These are phyloP conservation scores for Lutjanus argentimaculatus DNA, from an alignment of 2,797 vertebrate genomes.

Conservation along the genomic window DNA sequence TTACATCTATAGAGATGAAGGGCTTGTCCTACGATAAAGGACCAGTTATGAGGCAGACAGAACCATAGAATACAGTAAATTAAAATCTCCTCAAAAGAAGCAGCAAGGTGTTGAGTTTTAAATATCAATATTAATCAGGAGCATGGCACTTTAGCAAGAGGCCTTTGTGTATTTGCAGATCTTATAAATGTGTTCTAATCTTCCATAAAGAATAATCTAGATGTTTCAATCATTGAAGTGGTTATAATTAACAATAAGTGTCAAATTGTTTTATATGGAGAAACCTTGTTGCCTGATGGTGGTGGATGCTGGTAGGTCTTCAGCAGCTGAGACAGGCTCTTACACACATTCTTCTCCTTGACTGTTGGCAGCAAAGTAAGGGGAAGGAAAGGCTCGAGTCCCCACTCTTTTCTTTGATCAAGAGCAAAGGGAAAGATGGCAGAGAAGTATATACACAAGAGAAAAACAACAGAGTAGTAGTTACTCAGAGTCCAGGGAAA, in stretches of 20 bases:
- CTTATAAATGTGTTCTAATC: conserved; percentile 1
- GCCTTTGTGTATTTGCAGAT: neutral
- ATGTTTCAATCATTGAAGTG: conserved; percentile 14
- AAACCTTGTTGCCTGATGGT: conserved; percentile 94
- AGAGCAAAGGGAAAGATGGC: conserved; percentile 53
- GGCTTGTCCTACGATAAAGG: conserved; percentile 38
- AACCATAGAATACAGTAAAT: conserved; percentile 36
- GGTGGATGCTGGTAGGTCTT: conserved; percentile 97
- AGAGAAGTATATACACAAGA: conserved; percentile 14
- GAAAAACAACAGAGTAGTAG: conserved; percentile 15
- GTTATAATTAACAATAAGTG: neutral
- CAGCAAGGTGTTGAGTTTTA: conserved; percentile 13
- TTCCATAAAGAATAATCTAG: neutral
- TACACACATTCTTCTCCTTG: conserved; percentile 98
- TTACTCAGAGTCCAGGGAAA: conserved; percentile 41
- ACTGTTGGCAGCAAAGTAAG: conserved; percentile 94
- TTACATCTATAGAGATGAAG: conserved; percentile 44
- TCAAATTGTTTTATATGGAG: conserved; percentile 17
- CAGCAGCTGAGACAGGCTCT: conserved; percentile 95
- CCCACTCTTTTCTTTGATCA: conserved; percentile 95
- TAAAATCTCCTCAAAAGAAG: conserved; percentile 15
- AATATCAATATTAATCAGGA: conserved; percentile 35
- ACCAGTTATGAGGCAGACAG: conserved; percentile 42
- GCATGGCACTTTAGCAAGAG: neutral
- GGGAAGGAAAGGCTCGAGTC: conserved; percentile 97